Evolutionary conservation across 2,113 vertebrate species (phyloP).

Genomic region (Kryptolebias marmoratus): DNA sequence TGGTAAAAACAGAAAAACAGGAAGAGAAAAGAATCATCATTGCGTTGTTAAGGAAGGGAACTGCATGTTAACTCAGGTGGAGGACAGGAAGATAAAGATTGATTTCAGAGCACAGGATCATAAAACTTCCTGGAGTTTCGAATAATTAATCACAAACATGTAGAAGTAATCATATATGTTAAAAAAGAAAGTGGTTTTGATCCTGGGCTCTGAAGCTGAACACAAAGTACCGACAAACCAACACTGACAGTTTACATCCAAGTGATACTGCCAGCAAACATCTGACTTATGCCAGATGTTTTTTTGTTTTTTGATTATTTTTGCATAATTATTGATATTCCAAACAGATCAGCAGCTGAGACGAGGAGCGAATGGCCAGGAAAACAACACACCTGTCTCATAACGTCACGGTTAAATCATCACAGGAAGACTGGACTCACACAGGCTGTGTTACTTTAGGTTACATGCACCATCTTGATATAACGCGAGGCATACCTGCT

Average conservation of each 20-base stretch:
- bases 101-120: slow-evolving; percentile 59
- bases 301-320: slow-evolving; percentile 49
- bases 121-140: neutral
- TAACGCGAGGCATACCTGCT: neutral
- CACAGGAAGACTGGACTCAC: neutral
- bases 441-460: neutral
- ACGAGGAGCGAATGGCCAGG: slow-evolving; percentile 25
- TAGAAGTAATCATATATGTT: too few relatives aligned
- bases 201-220: slow-evolving; percentile 62
- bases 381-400: slow-evolving; percentile 16
- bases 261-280: neutral
- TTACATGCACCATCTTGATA: neutral
- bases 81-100: slow-evolving; percentile 2
- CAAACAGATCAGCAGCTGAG: slow-evolving; percentile 36
- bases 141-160: too few relatives aligned
- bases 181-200: neutral
- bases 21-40: slow-evolving; percentile 68
- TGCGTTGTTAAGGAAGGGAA: slow-evolving; percentile 58
- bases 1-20: slow-evolving; percentile 22
- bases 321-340: slow-evolving; percentile 31
- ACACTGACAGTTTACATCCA: neutral
- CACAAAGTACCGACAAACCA: slow-evolving; percentile 18
- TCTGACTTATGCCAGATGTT: slow-evolving; percentile 30
- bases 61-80: slow-evolving; percentile 25
- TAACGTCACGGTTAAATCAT: neutral